Percentiles rank a stretch among this genome's conserved stretches.
Conservation (phyloP, 2,888 invertebrate genomes). For the Graphium colonna region DNA sequence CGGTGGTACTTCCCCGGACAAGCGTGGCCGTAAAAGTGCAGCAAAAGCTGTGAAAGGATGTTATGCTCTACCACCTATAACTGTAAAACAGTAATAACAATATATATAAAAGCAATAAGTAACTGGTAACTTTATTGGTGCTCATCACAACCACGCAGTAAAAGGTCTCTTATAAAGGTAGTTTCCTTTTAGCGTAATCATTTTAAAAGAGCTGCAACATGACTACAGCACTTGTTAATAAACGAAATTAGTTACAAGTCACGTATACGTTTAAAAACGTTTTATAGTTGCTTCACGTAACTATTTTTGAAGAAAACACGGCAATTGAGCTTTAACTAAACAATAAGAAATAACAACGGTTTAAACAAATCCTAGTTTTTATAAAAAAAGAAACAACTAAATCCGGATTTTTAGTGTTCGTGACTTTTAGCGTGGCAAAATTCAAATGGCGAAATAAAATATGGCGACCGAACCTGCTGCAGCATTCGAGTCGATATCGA, state of each 20-base stretch:
- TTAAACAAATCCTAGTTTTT: too few relatives aligned
- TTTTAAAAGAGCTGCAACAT: background rate
- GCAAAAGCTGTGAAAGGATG: too few relatives aligned
- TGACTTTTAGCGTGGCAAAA: background rate
- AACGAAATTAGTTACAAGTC: background rate
- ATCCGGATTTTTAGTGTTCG: constrained; percentile 16
- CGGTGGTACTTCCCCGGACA: too few relatives aligned
- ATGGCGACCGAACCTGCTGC: constrained; percentile 42
- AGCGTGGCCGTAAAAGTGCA: too few relatives aligned
- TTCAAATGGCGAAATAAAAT: constrained; percentile 15
- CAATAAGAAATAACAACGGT: too few relatives aligned
- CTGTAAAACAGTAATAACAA: too few relatives aligned
- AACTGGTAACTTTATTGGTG: too few relatives aligned
- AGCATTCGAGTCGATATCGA: constrained; percentile 55
- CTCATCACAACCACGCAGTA: constrained; percentile 1
- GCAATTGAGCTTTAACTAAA: too few relatives aligned
- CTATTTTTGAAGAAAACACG: too few relatives aligned
- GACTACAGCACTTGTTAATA: background rate
- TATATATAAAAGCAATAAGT: too few relatives aligned
- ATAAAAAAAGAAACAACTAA: background rate
- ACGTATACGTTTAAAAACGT: background rate
- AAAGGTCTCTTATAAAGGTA: background rate
- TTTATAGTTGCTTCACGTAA: background rate
- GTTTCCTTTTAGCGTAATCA: background rate
- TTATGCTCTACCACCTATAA: too few relatives aligned